Evolutionary conservation across 2,888 invertebrate species (phyloP).

Genomic region (Lathronympha strigana): DNA sequence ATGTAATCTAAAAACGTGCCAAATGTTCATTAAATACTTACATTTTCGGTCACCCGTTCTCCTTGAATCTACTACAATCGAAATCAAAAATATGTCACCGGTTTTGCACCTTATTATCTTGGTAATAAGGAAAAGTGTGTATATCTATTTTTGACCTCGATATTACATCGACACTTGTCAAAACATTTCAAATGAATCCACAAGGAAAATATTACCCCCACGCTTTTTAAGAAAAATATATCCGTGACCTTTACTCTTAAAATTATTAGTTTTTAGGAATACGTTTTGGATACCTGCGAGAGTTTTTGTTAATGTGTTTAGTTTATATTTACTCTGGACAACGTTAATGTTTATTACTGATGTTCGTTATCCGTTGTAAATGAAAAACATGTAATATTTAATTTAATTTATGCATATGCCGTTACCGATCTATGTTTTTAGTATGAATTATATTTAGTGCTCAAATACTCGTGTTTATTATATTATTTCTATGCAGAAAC

Average conservation of each 20-base stretch:
- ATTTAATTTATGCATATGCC: too few relatives aligned
- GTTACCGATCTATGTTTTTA: too few relatives aligned
- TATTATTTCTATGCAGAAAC: too few relatives aligned
- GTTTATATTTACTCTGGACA: neutral
- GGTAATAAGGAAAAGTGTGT: too few relatives aligned
- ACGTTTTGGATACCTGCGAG: too few relatives aligned
- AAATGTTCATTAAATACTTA: neutral
- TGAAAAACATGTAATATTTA: too few relatives aligned
- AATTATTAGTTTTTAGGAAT: conserved; percentile 1
- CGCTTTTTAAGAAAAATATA: neutral
- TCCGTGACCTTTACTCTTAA: neutral
- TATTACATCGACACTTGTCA: neutral
- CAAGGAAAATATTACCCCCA: conserved; percentile 17
- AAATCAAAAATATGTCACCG: too few relatives aligned
- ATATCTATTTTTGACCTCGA: too few relatives aligned
- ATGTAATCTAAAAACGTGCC: neutral
- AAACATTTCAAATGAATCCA: neutral
- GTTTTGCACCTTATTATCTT: too few relatives aligned
- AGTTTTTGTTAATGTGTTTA: neutral
- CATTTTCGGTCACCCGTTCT: conserved; percentile 4
- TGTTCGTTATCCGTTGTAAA: neutral
- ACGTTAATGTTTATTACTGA: neutral
- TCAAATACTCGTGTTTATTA: too few relatives aligned
- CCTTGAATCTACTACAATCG: too few relatives aligned
- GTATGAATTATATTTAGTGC: too few relatives aligned